Percentiles rank a stretch among this genome's conserved stretches.
These are phyloP conservation scores for Heliconius charithonia DNA, from an alignment of 2,888 invertebrate genomes.

Conservation along the genomic window DNA sequence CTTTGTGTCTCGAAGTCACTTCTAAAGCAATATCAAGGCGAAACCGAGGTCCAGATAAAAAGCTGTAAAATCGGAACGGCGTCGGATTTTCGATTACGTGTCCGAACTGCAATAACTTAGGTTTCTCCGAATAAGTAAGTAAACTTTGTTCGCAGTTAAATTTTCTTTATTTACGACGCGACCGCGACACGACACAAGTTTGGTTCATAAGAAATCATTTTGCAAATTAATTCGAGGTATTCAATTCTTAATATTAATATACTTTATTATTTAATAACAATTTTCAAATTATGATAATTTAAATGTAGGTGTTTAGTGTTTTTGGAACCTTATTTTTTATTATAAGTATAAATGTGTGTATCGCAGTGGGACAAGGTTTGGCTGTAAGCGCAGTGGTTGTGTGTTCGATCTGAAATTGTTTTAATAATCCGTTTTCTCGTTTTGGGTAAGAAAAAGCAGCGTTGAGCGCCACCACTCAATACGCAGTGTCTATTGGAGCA, in stretches of 20 bases:
- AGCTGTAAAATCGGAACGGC: conserved; percentile 43
- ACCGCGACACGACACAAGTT: conserved; percentile 34
- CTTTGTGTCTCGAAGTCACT: conserved; percentile 1
- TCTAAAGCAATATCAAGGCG: conserved; percentile 6
- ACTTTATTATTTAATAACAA: conserved; percentile 28
- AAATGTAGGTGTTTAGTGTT: neutral
- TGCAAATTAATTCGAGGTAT: conserved; percentile 39
- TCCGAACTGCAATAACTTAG: conserved; percentile 45
- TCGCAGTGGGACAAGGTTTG: no score
- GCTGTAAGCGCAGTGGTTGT: no score
- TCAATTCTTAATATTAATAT: conserved; percentile 23
- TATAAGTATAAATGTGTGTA: no score
- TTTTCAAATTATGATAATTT: conserved; percentile 8
- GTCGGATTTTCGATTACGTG: conserved; percentile 44
- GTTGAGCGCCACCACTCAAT: no score
- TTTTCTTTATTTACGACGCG: conserved; percentile 46
- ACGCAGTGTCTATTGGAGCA: no score
- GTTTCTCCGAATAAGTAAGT: conserved; percentile 47
- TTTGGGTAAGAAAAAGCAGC: no score
- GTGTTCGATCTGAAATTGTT: no score
- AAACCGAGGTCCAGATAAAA: conserved; percentile 42
- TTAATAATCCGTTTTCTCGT: no score
- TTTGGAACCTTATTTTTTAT: no score
- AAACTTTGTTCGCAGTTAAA: conserved; percentile 43
- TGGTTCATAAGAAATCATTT: conserved; percentile 35